Conservation (phyloP, 2,888 invertebrate species). For the Notodonta ziczac region DNA sequence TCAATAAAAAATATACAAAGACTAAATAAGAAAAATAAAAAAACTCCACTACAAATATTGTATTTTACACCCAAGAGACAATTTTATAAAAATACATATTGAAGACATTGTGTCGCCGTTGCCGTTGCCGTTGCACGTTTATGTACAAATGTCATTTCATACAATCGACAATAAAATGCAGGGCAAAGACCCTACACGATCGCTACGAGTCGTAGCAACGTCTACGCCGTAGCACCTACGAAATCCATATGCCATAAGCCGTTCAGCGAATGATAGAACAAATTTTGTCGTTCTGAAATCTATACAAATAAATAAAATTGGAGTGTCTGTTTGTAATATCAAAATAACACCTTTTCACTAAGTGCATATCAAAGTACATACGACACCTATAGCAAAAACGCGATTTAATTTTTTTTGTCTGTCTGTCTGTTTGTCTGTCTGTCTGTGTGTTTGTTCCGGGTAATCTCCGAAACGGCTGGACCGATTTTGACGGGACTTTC, state of each 20-base stretch:
- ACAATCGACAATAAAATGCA: neutral
- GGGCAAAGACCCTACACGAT: neutral
- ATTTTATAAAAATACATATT: neutral
- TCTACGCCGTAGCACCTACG: slow-evolving; percentile 1
- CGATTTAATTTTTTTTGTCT: too few relatives aligned
- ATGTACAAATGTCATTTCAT: neutral
- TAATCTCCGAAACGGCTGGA: too few relatives aligned
- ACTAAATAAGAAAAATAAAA: too few relatives aligned
- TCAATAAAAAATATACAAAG: too few relatives aligned
- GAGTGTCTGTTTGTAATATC: too few relatives aligned
- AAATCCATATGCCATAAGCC: neutral
- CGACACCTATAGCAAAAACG: too few relatives aligned
- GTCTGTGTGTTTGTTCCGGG: too few relatives aligned
- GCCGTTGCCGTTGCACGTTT: neutral
- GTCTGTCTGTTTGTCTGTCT: too few relatives aligned
- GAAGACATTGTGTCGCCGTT: neutral
- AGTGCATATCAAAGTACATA: too few relatives aligned
- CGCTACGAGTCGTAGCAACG: neutral
- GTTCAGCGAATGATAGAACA: neutral
- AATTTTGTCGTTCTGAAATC: neutral
- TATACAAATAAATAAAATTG: too few relatives aligned
- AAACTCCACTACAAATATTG: neutral
- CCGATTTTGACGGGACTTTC: too few relatives aligned
- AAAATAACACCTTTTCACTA: too few relatives aligned
- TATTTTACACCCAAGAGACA: neutral